Conservation (phyloP, 2,888 invertebrate species). For the Patella pellucida region DNA sequence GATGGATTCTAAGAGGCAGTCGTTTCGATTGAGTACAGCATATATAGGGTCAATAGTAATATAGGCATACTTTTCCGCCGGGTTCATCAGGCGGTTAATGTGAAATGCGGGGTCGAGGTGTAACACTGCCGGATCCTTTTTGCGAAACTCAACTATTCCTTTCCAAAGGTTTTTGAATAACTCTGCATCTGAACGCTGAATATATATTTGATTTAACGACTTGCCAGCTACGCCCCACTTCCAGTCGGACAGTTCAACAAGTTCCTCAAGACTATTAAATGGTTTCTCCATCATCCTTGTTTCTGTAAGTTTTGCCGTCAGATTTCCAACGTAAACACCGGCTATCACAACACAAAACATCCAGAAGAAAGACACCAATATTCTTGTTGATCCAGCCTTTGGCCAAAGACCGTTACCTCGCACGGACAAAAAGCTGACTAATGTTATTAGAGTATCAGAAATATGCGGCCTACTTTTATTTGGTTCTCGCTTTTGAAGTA, state of each 20-base stretch:
- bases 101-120: constrained; percentile 37
- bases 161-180: constrained; percentile 34
- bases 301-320: neutral
- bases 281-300: too few relatives aligned
- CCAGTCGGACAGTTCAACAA: too few relatives aligned
- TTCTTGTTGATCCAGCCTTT: neutral
- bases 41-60: too few relatives aligned
- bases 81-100: too few relatives aligned
- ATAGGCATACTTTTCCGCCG: too few relatives aligned
- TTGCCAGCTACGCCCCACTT: too few relatives aligned
- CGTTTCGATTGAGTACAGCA: too few relatives aligned
- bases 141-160: constrained; percentile 41
- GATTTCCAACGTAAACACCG: neutral
- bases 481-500: neutral
- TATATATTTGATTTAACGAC: too few relatives aligned
- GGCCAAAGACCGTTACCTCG: neutral
- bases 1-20: too few relatives aligned
- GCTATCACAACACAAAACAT: neutral
- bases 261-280: too few relatives aligned
- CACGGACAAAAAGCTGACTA: neutral
- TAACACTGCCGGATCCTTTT: constrained; percentile 47
- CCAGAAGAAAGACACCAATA: neutral
- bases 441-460: neutral
- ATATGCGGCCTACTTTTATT: neutral
- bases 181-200: too few relatives aligned